Base-by-base conservation (phyloP, 1,140 invertebrate species). In the Andrena cerasifolii region DNA sequence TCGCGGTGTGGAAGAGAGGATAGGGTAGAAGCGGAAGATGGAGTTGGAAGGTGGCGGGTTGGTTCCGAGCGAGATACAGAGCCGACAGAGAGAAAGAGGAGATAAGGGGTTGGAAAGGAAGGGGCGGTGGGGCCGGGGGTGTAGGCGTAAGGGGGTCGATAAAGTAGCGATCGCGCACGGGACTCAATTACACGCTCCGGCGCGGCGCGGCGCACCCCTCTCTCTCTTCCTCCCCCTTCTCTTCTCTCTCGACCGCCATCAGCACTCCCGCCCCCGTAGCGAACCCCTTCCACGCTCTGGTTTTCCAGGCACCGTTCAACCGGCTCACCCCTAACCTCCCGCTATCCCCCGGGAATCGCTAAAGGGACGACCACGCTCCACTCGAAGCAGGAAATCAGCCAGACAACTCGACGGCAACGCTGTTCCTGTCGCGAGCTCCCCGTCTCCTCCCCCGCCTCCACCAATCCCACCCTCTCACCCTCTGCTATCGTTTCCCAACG, bases 141-240 rank as follows among this genome's bases (percentile, higher is more conserved):
- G 58, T 40, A 62, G 84, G 87, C 82, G 84, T 89, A 89, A 90
- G 86, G 88, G 87, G 89, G 89, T 93, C 92, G 92, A 93, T 93
- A 93, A 92, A 93, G 92, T 92, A 92, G 92, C 89, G 91, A 92
- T 93, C 91, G 91, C 88, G 83, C 87, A 87, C 88, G 88, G 89
- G 91, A 93, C 92, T 93, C 92, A 93, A 93, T 92, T 93, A 93
- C 91, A 93, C 89, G 92, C 90, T 92, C 81, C 89, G 88, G 63
- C 87, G 91, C 86, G 79, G 84, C 87, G 63, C 87, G 90, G 82
- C 80, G 83, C 71, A 74, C 77, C 56, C 58, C 45, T 28, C 67
- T 67, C 59, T 66, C 47, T 63, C 82, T 36, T 40, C 26, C 58
- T 31, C 26, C 43, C 70, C 51, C 54, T 12, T 36, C 76, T 65